phyloP scores from a whole-genome alignment of 2,797 vertebrate genomes.

The Bufotes viridis region DNA sequence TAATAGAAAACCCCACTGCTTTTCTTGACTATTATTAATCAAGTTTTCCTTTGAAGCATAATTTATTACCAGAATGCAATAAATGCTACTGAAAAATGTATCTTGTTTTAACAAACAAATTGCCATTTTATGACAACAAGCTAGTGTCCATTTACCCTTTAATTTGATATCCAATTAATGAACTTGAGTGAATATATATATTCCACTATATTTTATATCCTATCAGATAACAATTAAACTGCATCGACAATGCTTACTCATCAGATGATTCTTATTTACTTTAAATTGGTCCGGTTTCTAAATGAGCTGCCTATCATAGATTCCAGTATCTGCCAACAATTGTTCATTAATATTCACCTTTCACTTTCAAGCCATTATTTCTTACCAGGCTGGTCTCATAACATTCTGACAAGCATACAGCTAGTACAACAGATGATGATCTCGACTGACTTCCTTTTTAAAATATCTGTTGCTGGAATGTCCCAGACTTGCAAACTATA shows the following conservation, averaged over 20 bases:
- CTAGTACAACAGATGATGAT: not conserved
- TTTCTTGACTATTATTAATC: too few relatives aligned
- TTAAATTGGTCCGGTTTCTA: not conserved
- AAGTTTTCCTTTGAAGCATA: too few relatives aligned
- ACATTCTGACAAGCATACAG: not conserved
- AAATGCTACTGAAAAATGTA: too few relatives aligned
- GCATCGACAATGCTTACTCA: conserved; percentile 65
- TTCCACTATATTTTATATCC: conserved; percentile 67
- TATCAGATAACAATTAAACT: conserved; percentile 70
- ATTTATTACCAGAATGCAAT: too few relatives aligned
- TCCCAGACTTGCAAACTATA: not conserved
- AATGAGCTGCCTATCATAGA: not conserved
- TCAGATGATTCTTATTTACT: conserved; percentile 68
- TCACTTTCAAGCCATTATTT: conserved; percentile 6
- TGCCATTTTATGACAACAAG: too few relatives aligned
- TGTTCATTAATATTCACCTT: not conserved
- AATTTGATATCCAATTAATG: not conserved
- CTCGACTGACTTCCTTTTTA: not conserved
- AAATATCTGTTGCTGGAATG: not conserved
- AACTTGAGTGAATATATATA: conserved; percentile 60
- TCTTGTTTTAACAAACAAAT: too few relatives aligned
- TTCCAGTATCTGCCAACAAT: not conserved
- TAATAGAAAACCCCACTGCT: too few relatives aligned
- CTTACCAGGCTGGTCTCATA: not conserved
- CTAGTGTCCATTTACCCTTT: not conserved